Evolutionary conservation across 2,797 vertebrate genomes (phyloP), one percentile per base, ranked within the genome.

Genomic region (Salmo trutta): DNA sequence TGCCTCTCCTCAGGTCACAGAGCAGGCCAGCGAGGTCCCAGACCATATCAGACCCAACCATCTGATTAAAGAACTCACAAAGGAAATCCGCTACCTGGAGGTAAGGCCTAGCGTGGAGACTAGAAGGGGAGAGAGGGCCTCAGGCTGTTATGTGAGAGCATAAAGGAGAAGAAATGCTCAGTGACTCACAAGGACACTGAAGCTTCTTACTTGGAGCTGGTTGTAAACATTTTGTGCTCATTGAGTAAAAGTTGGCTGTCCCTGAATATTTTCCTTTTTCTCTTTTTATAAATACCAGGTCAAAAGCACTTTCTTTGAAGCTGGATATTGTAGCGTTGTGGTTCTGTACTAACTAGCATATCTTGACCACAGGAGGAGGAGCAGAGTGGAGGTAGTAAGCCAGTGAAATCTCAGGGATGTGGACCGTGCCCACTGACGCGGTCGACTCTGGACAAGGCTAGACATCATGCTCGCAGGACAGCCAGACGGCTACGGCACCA

Each of bases 61-160:
- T 94, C 97, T 99, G 82, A 96, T 99, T 91, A 99, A 99, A 93
- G 97, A 99, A 89, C 96, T 99, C 88, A 96, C 96, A 88, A 99
- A 99, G 96, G 97, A 98, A 88, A 96, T 99, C 87, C 97, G 97
- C 90, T 94, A 96, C 91, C 92, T 99, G 89, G 98, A 99, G 97
- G 98, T 99, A 94, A 95, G 93, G 77, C 14, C 67, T 51, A 47
- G 16, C 14, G 16, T 24, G 16, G 5, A 33, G 24, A 5, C 1
- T 3, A 10, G 2, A 21, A 7, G 12, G 8, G 27, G 41, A 14
- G 10, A 8, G 53, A 21, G n/a, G 36, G 29, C 15, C 7, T 59
- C 56, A 8, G 59, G 59, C 59, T 33, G 65, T 67, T 8, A 31
- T 33, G 29, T 33, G 65, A 67, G 10, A 47, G 14, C 41, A 47